Percentiles rank a stretch among this genome's conserved stretches.
Conservation (phyloP, 2,888 invertebrate genomes). For the Oscheius onirici region DNA sequence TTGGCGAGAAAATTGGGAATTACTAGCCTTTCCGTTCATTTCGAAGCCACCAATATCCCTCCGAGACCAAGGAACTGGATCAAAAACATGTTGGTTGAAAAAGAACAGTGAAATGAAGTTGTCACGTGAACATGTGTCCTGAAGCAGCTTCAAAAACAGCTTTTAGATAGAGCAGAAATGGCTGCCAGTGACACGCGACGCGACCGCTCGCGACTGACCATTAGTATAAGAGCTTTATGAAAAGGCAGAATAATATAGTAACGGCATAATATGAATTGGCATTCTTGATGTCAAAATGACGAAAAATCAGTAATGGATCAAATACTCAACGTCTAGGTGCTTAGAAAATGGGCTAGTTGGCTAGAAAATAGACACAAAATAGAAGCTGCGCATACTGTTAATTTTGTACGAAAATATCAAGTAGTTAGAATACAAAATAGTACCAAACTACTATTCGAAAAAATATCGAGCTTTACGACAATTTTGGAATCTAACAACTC, state of each 20-base stretch:
- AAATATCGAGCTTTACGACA: too few relatives aligned
- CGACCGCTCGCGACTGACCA: constrained; percentile 28
- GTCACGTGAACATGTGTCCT: constrained; percentile 27
- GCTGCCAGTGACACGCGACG: constrained; percentile 20
- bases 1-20: too few relatives aligned
- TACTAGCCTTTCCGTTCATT: too few relatives aligned
- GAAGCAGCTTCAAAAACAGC: constrained; percentile 24
- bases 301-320: too few relatives aligned
- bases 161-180: constrained; percentile 11
- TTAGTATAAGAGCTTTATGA: neutral
- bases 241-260: neutral
- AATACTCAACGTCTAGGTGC: too few relatives aligned
- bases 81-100: constrained; percentile 24
- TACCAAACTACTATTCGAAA: too few relatives aligned
- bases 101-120: neutral
- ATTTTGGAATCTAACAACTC: too few relatives aligned
- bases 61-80: neutral
- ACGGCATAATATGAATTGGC: neutral
- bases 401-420: too few relatives aligned
- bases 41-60: neutral
- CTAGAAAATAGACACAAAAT: too few relatives aligned
- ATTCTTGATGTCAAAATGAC: neutral
- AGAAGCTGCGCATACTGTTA: too few relatives aligned
- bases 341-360: too few relatives aligned
- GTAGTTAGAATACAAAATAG: too few relatives aligned